Evolutionary conservation across 2,113 vertebrate species (phyloP).

Genomic region (Cacatua alba): DNA sequence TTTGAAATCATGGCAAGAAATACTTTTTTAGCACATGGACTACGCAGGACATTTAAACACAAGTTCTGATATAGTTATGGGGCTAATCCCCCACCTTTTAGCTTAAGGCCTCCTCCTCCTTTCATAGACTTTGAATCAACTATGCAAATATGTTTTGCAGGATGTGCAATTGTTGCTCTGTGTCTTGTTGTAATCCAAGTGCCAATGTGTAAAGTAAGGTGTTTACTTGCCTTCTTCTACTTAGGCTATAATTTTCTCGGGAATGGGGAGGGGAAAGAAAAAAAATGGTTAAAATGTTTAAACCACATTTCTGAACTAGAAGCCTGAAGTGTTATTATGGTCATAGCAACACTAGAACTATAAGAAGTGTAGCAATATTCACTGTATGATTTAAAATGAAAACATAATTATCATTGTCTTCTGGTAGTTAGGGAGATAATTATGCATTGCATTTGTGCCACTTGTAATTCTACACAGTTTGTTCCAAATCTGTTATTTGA

Average conservation of each 20-base stretch:
- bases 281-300: neutral
- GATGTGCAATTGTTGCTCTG: neutral
- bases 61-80: neutral
- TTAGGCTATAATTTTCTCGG: neutral
- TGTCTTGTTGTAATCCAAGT: neutral
- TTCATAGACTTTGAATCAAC: neutral
- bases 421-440: conserved; percentile 46
- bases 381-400: conserved; percentile 42
- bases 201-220: neutral
- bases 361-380: neutral
- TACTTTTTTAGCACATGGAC: neutral
- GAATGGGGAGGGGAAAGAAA: fast-evolving
- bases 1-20: neutral
- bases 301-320: conserved; percentile 22
- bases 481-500: conserved; percentile 59
- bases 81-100: neutral
- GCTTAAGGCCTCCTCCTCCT: neutral
- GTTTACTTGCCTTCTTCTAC: neutral
- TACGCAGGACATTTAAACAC: neutral
- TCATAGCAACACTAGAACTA: neutral
- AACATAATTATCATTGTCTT: conserved; percentile 30
- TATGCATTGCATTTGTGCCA: neutral
- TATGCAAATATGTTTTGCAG: neutral
- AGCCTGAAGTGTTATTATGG: conserved; percentile 34
- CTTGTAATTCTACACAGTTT: conserved; percentile 66